phyloP scores from a whole-genome alignment of 1,140 invertebrate genomes.

The Frieseomelitta varia region DNA sequence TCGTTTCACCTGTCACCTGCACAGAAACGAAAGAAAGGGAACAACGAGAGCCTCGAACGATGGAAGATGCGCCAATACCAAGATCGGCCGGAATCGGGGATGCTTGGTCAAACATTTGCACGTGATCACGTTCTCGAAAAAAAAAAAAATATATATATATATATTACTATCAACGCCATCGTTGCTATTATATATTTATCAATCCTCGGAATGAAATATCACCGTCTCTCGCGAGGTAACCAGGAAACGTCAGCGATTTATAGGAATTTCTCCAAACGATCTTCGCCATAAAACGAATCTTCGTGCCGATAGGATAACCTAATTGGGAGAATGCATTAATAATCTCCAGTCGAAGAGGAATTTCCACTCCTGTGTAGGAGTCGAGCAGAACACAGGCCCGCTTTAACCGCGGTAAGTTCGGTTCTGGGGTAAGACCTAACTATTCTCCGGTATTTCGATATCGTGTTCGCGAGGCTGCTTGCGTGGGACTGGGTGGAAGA shows the following conservation, averaged over 20 bases:
- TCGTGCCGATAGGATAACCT: not conserved
- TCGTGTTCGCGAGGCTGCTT: constrained; percentile 49
- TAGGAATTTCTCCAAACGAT: no score
- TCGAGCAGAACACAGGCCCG: constrained; percentile 20
- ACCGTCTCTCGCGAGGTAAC: not conserved
- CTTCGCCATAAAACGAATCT: not conserved
- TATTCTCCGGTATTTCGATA: constrained; percentile 63
- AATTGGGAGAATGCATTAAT: not conserved
- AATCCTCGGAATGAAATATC: not conserved
- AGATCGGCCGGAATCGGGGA: constrained; percentile 51
- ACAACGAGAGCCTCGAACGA: constrained; percentile 58
- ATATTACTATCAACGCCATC: not conserved
- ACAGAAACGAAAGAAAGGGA: constrained; percentile 68
- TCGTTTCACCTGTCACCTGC: constrained; percentile 70
- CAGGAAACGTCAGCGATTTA: no score
- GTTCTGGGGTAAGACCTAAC: constrained; percentile 47
- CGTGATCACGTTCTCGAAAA: not conserved
- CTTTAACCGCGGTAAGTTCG: constrained; percentile 41
- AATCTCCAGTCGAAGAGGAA: constrained; percentile 16
- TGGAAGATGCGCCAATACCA: constrained; percentile 53
- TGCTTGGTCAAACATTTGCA: not conserved
- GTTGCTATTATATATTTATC: not conserved
- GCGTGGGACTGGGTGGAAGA: constrained; percentile 64
- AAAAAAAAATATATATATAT: not conserved
- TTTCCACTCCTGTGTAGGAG: not conserved